Base-by-base conservation (phyloP, 2,113 vertebrate genomes). In the Tretioscincus oriximinensis region DNA sequence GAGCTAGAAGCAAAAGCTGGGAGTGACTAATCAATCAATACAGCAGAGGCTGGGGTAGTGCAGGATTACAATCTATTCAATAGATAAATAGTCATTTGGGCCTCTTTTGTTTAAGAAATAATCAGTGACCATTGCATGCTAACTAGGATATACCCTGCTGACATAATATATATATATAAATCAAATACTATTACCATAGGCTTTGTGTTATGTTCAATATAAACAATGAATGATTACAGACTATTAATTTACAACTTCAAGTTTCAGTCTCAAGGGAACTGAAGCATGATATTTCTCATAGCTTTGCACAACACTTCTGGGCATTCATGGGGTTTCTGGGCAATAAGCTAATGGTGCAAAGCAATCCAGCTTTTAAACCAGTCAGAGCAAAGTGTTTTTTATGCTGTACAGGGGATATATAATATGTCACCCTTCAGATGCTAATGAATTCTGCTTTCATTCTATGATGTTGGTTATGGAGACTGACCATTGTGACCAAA, bases 1-100 rank as follows among this genome's bases (percentile, higher is more conserved):
- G 41, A 86, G n/a, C 26, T 69, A 85, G 71, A 85, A 86, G 16
- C 22, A 89, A 69, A 60, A 10, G 4, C 12, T 70, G 77, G 24
- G 47, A 10, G 28, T 67, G 41, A 45, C 9, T 0, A 22, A 64
- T 81, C 79, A 49, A 6, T 80, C 31, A 8, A 58, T 51, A 74
- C 10, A 14, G 69, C 47, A 67, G 21, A 54, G 1, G 0, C 16
- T 76, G 73, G 58, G 66, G 0, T 3, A 66, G 16, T 22, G n/a
- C 41, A 75, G 49, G n/a, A 4, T 16, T 29, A 29, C n/a, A 66
- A 28, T 66, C 28, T 29, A 66, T 66, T 66, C 65, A 66, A 28
- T 58, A 24, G 47, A 63, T 45, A 29, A 14, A 76, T 82, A 28
- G 28, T 7, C 2, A 11, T 81, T 91, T 81, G 60, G 54, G 1